phyloP scores from a whole-genome alignment of 2,888 invertebrate genomes.

The Smittia aterrima region DNA sequence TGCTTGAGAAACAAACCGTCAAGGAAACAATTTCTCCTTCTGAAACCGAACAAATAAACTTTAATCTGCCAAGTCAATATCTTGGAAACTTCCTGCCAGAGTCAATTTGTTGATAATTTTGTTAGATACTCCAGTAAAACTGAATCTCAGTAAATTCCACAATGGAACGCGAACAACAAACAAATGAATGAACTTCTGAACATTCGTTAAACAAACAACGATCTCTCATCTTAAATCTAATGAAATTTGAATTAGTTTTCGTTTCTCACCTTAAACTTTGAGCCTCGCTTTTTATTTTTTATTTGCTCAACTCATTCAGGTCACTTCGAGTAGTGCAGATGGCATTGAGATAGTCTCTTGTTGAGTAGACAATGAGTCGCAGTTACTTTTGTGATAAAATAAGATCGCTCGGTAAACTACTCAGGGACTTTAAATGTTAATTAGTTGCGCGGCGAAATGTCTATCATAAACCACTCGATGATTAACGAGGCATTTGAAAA shows the following conservation, averaged over 20 bases:
- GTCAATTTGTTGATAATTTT: no score
- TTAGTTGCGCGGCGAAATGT: background rate
- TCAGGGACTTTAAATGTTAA: background rate
- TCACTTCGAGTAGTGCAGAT: constrained; percentile 1
- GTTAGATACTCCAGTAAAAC: no score
- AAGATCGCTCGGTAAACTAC: background rate
- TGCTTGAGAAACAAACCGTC: no score
- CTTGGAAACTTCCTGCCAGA: no score
- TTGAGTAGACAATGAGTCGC: background rate
- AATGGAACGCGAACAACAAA: constrained; percentile 6
- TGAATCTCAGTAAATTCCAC: background rate
- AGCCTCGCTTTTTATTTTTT: background rate
- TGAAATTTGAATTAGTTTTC: constrained; percentile 34
- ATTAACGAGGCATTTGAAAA: background rate
- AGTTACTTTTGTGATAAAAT: background rate
- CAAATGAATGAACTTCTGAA: background rate
- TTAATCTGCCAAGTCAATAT: no score
- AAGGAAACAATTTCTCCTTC: no score
- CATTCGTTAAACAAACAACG: background rate
- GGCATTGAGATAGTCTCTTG: background rate
- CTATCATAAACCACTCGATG: background rate
- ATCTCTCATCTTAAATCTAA: constrained; percentile 6
- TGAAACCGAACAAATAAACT: no score
- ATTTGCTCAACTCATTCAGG: background rate
- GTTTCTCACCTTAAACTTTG: constrained; percentile 7